Conservation (phyloP, 1,140 invertebrate genomes). For the Samia ricini region DNA sequence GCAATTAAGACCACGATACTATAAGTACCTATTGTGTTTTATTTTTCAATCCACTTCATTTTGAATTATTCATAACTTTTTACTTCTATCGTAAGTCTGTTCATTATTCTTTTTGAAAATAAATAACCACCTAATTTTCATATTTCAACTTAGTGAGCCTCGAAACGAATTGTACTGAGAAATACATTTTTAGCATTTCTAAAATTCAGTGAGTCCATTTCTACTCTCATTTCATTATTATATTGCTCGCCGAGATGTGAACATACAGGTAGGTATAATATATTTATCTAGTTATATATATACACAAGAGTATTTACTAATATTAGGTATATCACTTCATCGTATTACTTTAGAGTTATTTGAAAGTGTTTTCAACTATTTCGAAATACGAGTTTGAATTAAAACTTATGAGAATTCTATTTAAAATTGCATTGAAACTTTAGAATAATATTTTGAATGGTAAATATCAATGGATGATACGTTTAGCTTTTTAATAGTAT, state of each 20-base stretch:
- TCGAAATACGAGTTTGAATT: background rate
- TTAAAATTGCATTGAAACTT: background rate
- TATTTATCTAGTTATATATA: background rate
- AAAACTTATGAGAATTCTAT: background rate
- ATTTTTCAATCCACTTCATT: too few species aligned
- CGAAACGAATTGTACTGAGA: background rate
- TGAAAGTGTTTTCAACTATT: slow-evolving; percentile 19
- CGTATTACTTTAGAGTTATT: slow-evolving; percentile 23
- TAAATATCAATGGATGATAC: too few species aligned
- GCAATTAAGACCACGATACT: too few species aligned
- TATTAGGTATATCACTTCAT: slow-evolving; percentile 23
- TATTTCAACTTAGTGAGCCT: slow-evolving; percentile 24
- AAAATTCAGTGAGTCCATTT: slow-evolving; percentile 14
- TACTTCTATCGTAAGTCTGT: too few species aligned
- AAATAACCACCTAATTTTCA: too few species aligned
- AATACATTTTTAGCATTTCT: background rate
- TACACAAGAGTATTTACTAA: slow-evolving; percentile 15
- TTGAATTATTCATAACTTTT: too few species aligned
- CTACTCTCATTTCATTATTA: slow-evolving; percentile 23
- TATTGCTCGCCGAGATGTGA: slow-evolving; percentile 14
- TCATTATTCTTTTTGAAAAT: too few species aligned
- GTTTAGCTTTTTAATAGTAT: too few species aligned
- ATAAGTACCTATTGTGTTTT: too few species aligned
- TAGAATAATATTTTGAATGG: background rate
- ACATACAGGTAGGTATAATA: background rate